Base-by-base conservation (phyloP, 2,113 vertebrate genomes). In the Nycticebus coucang region DNA sequence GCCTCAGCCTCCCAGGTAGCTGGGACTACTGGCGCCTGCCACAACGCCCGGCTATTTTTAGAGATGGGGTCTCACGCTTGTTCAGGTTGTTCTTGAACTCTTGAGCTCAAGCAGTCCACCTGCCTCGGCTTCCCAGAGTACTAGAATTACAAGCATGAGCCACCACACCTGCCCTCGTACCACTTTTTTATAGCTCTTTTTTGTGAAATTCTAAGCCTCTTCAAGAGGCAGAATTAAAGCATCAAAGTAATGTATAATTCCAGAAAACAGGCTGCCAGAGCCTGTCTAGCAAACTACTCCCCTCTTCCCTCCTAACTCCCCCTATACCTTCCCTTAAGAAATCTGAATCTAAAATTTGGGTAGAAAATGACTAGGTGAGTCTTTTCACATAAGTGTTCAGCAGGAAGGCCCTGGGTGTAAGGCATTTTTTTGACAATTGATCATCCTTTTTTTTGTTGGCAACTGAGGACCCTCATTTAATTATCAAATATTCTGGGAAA, bases 391-490 rank as follows among this genome's bases (percentile, higher is more conserved):
- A 37, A 37, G 2, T 90, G 69, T 35, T 60, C 55, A 45, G 28
- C 30, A 45, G 11, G 18, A 22, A 86, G 74, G 24, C 28, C 35
- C 19, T 59, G 62, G 7, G 24, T 26, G 15, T 72, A 45, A 86
- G 24, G 41, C 10, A 28, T 62, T 55, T n/a, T 90, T 84, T 50
- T 92, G 69, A 28, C 3, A 53, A 18, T 79, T n/a, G 57, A 33
- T 66, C 10, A 6, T 72, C 5, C 33, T 60, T 68, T 22, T 15
- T 62, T 30, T 7, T 33, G 64, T 57, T 50, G 28, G 14, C 9
- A 87, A 84, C 55, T 55, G 30, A 94, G 72, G 45, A 64, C 26
- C 8, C 69, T 93, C n/a, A 53, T 93, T 90, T 87, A 93, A 90
- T 82, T 89, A 90, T 93, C 41, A 69, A 87, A 33, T 66, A 78